Evolutionary conservation across 1,140 invertebrate genomes (phyloP).

Genomic region (Vanessa atalanta): DNA sequence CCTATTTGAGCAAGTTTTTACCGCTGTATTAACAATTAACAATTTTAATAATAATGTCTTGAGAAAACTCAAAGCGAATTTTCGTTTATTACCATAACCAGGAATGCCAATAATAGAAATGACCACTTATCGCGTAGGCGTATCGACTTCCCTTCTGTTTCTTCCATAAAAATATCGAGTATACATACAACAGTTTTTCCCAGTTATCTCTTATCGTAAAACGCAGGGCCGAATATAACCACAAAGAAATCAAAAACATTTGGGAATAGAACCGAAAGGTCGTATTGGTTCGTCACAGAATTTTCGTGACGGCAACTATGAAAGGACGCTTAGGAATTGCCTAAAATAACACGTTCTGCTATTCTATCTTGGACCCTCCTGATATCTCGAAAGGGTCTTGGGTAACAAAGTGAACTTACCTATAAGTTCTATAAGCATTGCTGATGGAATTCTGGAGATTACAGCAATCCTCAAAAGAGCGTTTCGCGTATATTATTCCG

Average conservation of each 20-base stretch:
- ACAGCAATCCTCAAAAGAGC: neutral
- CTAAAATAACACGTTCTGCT: conserved; percentile 38
- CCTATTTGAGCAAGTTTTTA: no score
- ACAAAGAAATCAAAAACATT: neutral
- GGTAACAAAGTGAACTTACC: conserved; percentile 23
- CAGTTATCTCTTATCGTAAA: neutral
- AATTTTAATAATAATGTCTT: no score
- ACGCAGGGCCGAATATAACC: neutral
- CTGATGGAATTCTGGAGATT: conserved; percentile 4
- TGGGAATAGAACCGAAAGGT: neutral
- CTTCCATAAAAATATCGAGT: conserved; percentile 1
- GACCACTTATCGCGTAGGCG: neutral
- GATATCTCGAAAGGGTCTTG: conserved; percentile 31
- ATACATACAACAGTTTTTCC: neutral
- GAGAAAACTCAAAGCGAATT: no score
- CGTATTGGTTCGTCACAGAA: neutral
- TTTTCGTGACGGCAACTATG: conserved; percentile 11
- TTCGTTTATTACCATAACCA: no score
- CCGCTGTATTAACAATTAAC: no score
- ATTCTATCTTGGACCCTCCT: conserved; percentile 30
- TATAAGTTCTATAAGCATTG: conserved; percentile 21
- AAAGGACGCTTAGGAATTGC: conserved; percentile 32
- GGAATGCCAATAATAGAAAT: neutral
- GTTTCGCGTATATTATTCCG: no score
- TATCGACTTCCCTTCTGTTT: neutral